Percentiles rank a stretch among this genome's conserved stretches.
These are phyloP conservation scores for Enteromius viviparus DNA, from an alignment of 2,797 vertebrate genomes.

Conservation along the genomic window DNA sequence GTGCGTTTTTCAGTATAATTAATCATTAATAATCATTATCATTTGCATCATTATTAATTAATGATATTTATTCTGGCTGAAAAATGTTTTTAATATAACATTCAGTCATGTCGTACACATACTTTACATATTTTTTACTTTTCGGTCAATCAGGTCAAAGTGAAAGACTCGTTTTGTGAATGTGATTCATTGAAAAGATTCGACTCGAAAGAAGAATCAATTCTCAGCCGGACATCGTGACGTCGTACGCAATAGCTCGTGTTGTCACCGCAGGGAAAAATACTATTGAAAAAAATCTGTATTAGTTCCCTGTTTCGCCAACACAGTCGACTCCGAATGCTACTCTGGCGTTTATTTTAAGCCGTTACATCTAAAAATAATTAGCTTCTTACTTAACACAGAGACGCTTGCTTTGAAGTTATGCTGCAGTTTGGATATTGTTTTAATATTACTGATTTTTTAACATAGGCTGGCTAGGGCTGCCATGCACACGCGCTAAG, in stretches of 20 bases:
- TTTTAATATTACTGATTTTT: neutral
- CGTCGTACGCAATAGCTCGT: constrained; percentile 21
- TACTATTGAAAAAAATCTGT: neutral
- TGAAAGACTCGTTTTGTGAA: neutral
- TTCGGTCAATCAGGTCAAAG: neutral
- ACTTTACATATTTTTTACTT: neutral
- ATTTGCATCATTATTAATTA: neutral
- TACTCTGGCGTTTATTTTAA: neutral
- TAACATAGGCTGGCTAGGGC: neutral
- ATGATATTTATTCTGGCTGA: neutral
- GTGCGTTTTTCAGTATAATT: neutral
- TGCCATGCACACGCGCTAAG: neutral
- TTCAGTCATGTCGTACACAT: neutral
- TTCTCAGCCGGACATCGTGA: constrained; percentile 14
- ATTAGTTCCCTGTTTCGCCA: constrained; percentile 18
- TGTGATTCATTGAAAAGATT: neutral
- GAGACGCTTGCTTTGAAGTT: neutral
- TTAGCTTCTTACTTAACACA: neutral
- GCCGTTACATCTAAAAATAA: neutral
- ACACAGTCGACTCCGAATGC: neutral
- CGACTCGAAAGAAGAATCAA: neutral
- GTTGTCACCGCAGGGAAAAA: constrained; percentile 32
- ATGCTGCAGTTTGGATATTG: neutral
- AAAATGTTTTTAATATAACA: neutral
- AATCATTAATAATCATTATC: too few species aligned